Percentiles rank a stretch among this genome's conserved stretches.
Conservation (phyloP, 2,113 vertebrate genomes). For the Ochotona curzoniae region DNA sequence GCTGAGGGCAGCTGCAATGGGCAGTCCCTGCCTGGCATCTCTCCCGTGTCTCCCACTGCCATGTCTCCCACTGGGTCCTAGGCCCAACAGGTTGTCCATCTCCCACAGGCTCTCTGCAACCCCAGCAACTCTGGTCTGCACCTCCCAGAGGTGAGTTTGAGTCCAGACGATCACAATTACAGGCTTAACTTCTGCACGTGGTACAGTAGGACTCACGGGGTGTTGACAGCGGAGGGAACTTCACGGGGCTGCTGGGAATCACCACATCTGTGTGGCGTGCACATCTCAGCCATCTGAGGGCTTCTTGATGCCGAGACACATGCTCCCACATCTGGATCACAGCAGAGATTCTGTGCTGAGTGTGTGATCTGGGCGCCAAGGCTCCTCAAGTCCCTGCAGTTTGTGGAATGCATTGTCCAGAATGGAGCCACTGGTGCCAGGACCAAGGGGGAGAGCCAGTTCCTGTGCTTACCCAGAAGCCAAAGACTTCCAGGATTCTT, state of each 20-base stretch:
- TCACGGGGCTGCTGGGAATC: too few species aligned
- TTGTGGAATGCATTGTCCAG: rapidly evolving
- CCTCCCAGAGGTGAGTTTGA: neutral
- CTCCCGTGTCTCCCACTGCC: neutral
- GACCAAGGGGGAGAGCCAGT: neutral
- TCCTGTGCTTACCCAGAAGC: neutral
- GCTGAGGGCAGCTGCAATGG: neutral
- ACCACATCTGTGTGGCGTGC: too few species aligned
- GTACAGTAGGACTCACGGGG: neutral
- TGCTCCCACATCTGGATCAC: neutral
- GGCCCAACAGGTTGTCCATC: neutral
- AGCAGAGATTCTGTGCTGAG: neutral
- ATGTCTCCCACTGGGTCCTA: neutral
- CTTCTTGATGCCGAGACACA: neutral
- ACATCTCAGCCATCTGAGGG: neutral
- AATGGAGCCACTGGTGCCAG: neutral
- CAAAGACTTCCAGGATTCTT: neutral
- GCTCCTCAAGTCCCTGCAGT: neutral
- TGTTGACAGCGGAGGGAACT: neutral
- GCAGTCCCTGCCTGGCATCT: neutral
- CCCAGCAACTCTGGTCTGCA: neutral
- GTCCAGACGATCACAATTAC: neutral
- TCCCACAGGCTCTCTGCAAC: neutral
- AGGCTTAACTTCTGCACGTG: neutral
- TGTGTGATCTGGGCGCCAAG: neutral